Percentiles rank a stretch among this genome's conserved stretches.
Evolutionary conservation across 2,113 vertebrate species (phyloP).

Genomic region (Oncorhynchus kisutch): DNA sequence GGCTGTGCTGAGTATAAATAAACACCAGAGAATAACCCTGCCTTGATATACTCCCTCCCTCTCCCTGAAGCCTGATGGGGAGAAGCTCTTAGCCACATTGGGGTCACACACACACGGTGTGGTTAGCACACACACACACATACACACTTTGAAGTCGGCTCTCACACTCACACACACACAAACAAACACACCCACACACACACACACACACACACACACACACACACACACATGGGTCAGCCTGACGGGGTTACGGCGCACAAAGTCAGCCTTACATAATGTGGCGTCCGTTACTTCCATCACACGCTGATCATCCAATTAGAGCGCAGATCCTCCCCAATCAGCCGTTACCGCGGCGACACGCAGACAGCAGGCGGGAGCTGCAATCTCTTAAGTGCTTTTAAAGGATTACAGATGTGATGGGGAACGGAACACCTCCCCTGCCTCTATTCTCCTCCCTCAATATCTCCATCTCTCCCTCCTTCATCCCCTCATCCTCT

Average conservation of each 20-base stretch:
- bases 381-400: slow-evolving; percentile 99
- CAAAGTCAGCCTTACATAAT: slow-evolving; percentile 97
- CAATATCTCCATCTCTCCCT: not conserved
- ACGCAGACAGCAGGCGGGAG: slow-evolving; percentile 86
- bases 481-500: slow-evolving; percentile 6
- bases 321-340: slow-evolving; percentile 85
- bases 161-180: not conserved
- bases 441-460: slow-evolving; percentile 41
- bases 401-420: slow-evolving; percentile 99
- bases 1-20: slow-evolving; percentile 18
- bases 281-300: slow-evolving; percentile 85
- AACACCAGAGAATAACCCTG: slow-evolving; percentile 18
- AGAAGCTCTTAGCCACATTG: slow-evolving; percentile 98
- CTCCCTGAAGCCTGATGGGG: slow-evolving; percentile 82
- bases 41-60: slow-evolving; percentile 31
- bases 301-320: slow-evolving; percentile 99
- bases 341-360: slow-evolving; percentile 86
- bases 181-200: not conserved
- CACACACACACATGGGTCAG: slow-evolving; percentile 68
- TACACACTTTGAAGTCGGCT: no score
- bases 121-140: slow-evolving; percentile 9
- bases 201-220: slow-evolving; percentile 44
- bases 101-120: slow-evolving; percentile 73
- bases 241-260: slow-evolving; percentile 78
- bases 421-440: slow-evolving; percentile 78